Base-by-base conservation (phyloP, 2,888 invertebrate genomes). In the Drosophila ochracea region DNA sequence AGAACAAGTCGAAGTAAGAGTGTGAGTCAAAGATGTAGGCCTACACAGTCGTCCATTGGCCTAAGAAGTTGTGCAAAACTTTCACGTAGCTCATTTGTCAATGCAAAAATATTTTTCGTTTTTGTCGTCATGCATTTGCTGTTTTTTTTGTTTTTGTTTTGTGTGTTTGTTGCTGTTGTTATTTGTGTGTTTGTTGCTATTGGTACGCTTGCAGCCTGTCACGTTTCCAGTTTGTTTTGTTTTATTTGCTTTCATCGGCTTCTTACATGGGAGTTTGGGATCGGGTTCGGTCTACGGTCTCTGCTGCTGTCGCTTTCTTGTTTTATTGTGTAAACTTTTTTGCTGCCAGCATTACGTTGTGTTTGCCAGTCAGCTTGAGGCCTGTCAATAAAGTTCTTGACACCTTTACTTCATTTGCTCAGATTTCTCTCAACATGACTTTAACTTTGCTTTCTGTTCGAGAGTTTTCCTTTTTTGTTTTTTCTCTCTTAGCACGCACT, bases 341-440 rank as follows among this genome's bases (percentile, higher is more conserved):
- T 62, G 71, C 64, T 70, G 70, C 78, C 52, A 73, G 33, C 81
- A 58, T 71, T 78, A 62, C 70, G 71, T 69, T 80, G 43, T 82
- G 79, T 80, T 80, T 82, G 67, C 76, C 68, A 64, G 66, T 50
- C 81, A 78, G 78, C 77, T 76, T 66, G 76, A 71, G 82, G 86
- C 79, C 76, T 86, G 90, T 87, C 86, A 87, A 90, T 90, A 90
- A 88, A 83, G 83, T 83, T 89, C 90, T 87, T 87, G 86, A 87
- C 86, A 87, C 86, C 90, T 90, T 87, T 90, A 80, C 83, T 90
- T 90, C 82, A 90, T 86, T 86, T 86, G 81, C 73, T 60, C 84
- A 86, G 89, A 86, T 90, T 88, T 88, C 78, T 84, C 88, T 80
- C 58, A 73, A 73, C 82, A 82, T 86, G 89, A 86, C 86, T 89